These are phyloP conservation scores for Calameuta pallipes DNA, from an alignment of 2,888 invertebrate genomes.

Conservation along the genomic window DNA sequence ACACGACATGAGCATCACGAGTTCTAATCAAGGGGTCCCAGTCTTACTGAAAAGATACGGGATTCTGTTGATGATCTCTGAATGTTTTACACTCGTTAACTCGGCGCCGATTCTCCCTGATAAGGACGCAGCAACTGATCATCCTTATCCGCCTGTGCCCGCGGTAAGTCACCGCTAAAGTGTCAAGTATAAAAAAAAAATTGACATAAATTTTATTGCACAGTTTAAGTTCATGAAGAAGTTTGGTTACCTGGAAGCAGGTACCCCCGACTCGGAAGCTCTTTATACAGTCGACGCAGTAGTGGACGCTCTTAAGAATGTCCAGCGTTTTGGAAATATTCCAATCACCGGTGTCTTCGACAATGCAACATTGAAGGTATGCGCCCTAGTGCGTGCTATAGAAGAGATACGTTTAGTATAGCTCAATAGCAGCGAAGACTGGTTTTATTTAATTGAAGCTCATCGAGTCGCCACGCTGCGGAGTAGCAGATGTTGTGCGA, in stretches of 20 bases:
- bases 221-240: constrained; percentile 76
- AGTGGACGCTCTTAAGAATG: constrained; percentile 72
- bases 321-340: constrained; percentile 80
- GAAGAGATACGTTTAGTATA: neutral
- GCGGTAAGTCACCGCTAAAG: neutral
- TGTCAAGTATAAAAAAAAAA: neutral
- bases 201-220: neutral
- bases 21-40: neutral
- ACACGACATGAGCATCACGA: neutral
- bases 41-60: neutral
- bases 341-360: constrained; percentile 77
- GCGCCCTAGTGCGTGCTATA: neutral
- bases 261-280: constrained; percentile 69
- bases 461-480: constrained; percentile 76
- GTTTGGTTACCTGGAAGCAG: constrained; percentile 75
- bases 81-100: neutral
- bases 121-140: neutral
- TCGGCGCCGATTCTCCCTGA: neutral
- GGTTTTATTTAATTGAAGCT: constrained; percentile 67
- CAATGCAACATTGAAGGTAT: constrained; percentile 67
- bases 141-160: neutral
- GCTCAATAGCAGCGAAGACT: neutral
- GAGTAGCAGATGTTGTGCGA: constrained; percentile 75
- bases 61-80: neutral
- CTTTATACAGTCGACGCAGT: constrained; percentile 74